These are phyloP conservation scores for Mus pahari DNA, from an alignment of 2,113 vertebrate genomes.

Conservation along the genomic window DNA sequence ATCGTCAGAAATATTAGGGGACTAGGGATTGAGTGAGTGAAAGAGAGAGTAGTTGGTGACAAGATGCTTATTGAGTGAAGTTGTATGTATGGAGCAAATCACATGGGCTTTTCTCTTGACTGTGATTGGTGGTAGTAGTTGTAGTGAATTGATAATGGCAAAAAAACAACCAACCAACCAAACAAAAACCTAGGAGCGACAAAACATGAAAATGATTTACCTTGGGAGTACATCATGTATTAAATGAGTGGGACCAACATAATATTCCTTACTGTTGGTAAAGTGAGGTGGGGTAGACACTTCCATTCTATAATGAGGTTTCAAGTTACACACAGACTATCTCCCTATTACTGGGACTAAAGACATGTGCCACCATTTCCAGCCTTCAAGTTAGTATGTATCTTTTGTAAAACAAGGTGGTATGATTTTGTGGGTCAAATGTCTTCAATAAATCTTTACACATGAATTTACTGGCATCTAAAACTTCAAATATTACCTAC, in stretches of 20 bases:
- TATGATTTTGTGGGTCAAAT: neutral
- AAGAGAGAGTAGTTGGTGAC: neutral
- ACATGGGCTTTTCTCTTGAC: neutral
- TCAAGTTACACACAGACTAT: neutral
- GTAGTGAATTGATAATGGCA: neutral
- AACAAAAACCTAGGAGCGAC: neutral
- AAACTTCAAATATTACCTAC: neutral
- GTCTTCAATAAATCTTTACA: neutral
- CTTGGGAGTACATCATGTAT: neutral
- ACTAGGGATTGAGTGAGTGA: neutral
- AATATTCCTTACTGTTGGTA: neutral
- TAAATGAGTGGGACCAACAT: neutral
- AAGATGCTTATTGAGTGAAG: neutral
- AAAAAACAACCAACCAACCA: too few relatives aligned
- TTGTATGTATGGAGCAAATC: neutral
- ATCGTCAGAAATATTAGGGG: neutral
- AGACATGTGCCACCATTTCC: neutral
- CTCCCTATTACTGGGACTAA: neutral
- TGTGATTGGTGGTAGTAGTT: neutral
- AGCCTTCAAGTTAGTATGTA: neutral
- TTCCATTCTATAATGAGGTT: neutral
- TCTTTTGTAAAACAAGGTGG: conserved; percentile 43
- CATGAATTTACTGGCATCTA: neutral
- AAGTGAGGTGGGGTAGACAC: neutral
- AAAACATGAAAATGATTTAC: neutral